Evolutionary conservation across 2,113 vertebrate genomes (phyloP).

Genomic region (Gallinago jamesoni): DNA sequence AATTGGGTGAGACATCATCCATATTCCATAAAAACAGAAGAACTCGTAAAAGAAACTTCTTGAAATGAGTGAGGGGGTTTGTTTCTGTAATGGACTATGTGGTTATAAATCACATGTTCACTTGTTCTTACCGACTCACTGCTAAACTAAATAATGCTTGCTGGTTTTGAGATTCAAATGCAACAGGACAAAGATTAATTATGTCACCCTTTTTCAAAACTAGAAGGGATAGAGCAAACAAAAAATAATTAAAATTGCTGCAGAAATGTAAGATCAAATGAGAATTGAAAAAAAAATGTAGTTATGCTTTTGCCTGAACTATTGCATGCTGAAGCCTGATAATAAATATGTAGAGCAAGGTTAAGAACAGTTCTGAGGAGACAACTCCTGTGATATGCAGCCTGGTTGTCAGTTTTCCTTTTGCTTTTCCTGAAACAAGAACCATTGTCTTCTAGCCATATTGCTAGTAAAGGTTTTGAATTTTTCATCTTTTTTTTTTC

Average conservation of each 20-base stretch:
- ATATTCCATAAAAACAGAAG: not conserved
- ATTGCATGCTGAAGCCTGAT: accelerated
- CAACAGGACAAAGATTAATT: not conserved
- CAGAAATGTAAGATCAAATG: not conserved
- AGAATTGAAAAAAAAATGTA: not conserved
- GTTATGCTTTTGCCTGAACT: not conserved
- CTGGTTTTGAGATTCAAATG: not conserved
- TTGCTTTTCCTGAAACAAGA: not conserved
- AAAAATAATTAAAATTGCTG: not conserved
- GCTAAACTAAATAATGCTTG: not conserved
- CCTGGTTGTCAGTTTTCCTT: not conserved
- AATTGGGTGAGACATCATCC: not conserved
- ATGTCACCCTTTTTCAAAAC: not conserved
- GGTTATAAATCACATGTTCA: not conserved
- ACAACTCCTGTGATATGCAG: not conserved
- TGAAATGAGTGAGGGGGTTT: not conserved
- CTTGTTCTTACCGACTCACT: not conserved
- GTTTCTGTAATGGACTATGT: not conserved
- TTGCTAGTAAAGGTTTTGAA: not conserved
- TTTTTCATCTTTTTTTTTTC: not conserved
- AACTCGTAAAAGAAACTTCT: not conserved
- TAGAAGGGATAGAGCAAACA: not conserved
- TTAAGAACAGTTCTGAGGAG: not conserved
- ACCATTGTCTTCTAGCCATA: not conserved
- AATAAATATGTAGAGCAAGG: not conserved